Conservation (phyloP, 2,113 vertebrate species). For the Eulacestoma nigropectus region DNA sequence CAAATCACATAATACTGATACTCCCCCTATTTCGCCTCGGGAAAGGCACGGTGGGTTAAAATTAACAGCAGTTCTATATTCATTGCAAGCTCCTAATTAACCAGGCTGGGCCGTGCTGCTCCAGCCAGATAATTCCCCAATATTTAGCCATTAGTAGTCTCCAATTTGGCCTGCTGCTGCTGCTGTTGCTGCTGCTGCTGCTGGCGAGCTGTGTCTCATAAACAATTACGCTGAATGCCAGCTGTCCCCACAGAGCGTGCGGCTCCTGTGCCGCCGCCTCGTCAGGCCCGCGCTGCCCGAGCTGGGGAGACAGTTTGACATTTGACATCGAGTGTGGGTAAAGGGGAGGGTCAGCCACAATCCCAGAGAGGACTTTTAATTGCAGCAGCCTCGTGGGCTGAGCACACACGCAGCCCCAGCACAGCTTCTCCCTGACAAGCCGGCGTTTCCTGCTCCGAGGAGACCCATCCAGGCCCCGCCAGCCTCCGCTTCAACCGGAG, state of each 20-base stretch:
- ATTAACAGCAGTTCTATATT: conserved; percentile 12
- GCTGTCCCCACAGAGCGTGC: conserved; percentile 29
- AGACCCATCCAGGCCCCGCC: accelerated
- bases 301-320: conserved; percentile 9
- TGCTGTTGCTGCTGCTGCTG: conserved; percentile 31
- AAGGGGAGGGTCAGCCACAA: background rate
- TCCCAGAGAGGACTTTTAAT: background rate
- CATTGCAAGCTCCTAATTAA: conserved; percentile 47
- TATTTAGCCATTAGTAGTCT: conserved; percentile 39
- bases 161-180: conserved; percentile 45
- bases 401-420: background rate
- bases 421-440: background rate
- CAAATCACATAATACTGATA: background rate
- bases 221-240: conserved; percentile 44
- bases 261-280: background rate
- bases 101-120: background rate
- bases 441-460: background rate
- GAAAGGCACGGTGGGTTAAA: background rate
- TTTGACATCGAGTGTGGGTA: background rate
- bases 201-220: conserved; percentile 37
- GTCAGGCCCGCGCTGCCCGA: background rate
- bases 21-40: background rate
- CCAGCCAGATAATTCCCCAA: conserved; percentile 43
- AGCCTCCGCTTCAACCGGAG: background rate
- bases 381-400: background rate